A percentile compares a stretch with the other conserved stretches of the same genome.
phyloP scores from a whole-genome alignment of 2,888 invertebrate genomes.

The Rapana venosa region DNA sequence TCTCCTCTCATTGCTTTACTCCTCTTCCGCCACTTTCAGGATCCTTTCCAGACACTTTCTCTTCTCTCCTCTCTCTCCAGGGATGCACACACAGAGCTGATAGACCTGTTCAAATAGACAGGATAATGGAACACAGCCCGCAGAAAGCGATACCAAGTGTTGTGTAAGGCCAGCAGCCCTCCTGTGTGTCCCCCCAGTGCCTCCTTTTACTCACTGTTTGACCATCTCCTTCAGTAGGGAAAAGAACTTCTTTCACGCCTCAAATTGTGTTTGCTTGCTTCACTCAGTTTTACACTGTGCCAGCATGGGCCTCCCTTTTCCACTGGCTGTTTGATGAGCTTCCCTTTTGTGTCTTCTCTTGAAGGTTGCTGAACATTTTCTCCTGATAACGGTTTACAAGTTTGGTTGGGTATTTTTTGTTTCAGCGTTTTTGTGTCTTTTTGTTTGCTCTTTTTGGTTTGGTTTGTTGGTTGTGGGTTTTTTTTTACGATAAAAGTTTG shows the following conservation, averaged over 20 bases:
- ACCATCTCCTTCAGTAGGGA: constrained; percentile 26
- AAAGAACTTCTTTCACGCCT: constrained; percentile 35
- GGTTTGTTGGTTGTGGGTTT: too few species aligned
- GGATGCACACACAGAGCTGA: not conserved
- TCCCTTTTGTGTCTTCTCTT: not conserved
- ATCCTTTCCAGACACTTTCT: not conserved
- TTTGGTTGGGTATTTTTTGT: too few species aligned
- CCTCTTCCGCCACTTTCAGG: not conserved
- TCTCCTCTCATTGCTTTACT: not conserved
- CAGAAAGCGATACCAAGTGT: constrained; percentile 27
- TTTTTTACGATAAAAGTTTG: too few species aligned
- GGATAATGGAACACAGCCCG: not conserved
- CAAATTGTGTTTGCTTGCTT: constrained; percentile 41
- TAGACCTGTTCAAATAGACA: constrained; percentile 38
- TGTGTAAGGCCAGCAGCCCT: constrained; percentile 26
- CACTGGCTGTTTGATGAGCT: too few species aligned
- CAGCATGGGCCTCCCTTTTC: not conserved
- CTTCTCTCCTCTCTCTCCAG: not conserved
- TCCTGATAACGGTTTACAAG: too few species aligned
- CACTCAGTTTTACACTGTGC: constrained; percentile 27
- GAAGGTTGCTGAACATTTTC: not conserved
- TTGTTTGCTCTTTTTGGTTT: too few species aligned
- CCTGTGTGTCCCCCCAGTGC: not conserved
- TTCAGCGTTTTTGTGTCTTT: too few species aligned
- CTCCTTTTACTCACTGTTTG: constrained; percentile 28